Evolutionary conservation across 2,888 invertebrate genomes (phyloP).

Genomic region (Steinernema scapterisci): DNA sequence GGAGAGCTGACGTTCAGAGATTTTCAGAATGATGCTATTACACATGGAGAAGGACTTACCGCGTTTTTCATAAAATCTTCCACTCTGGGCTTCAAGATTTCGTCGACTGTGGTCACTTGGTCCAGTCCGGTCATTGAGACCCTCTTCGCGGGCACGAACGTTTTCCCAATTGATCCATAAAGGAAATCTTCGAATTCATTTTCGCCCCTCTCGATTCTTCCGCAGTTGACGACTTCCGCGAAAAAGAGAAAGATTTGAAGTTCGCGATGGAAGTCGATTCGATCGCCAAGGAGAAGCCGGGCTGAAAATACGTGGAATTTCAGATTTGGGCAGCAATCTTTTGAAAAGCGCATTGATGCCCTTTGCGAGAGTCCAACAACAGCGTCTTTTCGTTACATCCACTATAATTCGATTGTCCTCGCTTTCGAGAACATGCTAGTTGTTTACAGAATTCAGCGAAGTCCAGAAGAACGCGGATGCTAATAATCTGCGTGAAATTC

Average conservation of each 20-base stretch:
- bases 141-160: conserved; percentile 34
- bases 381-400: too few relatives aligned
- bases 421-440: too few relatives aligned
- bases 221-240: conserved; percentile 10
- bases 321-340: too few relatives aligned
- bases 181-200: conserved; percentile 48
- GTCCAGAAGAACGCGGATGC: too few relatives aligned
- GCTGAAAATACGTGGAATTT: conserved; percentile 31
- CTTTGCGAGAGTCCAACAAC: too few relatives aligned
- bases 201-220: conserved; percentile 11
- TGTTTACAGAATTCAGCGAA: too few relatives aligned
- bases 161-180: conserved; percentile 39
- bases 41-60: too few relatives aligned
- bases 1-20: background rate
- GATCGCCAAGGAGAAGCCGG: conserved; percentile 21
- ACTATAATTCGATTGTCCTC: too few relatives aligned
- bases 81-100: conserved; percentile 39
- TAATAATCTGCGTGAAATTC: background rate
- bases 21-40: too few relatives aligned
- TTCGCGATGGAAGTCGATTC: conserved; percentile 41
- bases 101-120: conserved; percentile 43
- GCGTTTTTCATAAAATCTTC: conserved; percentile 38
- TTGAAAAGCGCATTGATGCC: too few relatives aligned
- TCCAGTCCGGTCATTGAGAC: conserved; percentile 3
- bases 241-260: conserved; percentile 38